Evolutionary conservation across 2,113 vertebrate species (phyloP).

Genomic region (Phylloscopus trochiloides): DNA sequence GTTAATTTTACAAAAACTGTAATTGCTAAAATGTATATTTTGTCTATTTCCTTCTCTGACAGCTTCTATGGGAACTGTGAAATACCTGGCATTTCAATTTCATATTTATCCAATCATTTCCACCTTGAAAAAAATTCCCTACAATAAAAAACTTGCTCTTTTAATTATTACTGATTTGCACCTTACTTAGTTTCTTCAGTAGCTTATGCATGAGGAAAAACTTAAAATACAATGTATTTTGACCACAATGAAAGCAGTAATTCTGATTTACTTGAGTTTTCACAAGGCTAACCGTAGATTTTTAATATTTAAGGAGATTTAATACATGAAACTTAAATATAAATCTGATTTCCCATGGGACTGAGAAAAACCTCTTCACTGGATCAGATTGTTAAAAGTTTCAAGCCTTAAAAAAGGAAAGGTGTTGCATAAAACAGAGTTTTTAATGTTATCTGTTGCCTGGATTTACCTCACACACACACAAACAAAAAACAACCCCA

Average conservation of each 20-base stretch:
- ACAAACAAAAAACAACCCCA: no score
- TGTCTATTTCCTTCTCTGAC: neutral
- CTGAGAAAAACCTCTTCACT: neutral
- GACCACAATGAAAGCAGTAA: neutral
- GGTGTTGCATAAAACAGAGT: neutral
- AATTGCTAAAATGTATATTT: neutral
- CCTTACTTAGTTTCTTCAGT: neutral
- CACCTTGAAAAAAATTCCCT: neutral
- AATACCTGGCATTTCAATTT: neutral
- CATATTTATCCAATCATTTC: neutral
- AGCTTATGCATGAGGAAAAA: neutral
- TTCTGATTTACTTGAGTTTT: neutral
- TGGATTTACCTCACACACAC: neutral
- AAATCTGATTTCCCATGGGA: neutral
- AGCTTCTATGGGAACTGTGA: neutral
- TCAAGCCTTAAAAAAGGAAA: neutral
- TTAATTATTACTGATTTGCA: neutral
- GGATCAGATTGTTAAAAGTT: neutral
- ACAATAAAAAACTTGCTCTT: neutral
- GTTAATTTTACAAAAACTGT: neutral
- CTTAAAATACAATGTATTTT: neutral
- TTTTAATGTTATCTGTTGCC: neutral
- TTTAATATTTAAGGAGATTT: neutral
- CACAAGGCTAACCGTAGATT: neutral
- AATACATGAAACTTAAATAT: neutral